Evolutionary conservation across 2,113 vertebrate genomes (phyloP).

Genomic region (Hemichromis elongatus): DNA sequence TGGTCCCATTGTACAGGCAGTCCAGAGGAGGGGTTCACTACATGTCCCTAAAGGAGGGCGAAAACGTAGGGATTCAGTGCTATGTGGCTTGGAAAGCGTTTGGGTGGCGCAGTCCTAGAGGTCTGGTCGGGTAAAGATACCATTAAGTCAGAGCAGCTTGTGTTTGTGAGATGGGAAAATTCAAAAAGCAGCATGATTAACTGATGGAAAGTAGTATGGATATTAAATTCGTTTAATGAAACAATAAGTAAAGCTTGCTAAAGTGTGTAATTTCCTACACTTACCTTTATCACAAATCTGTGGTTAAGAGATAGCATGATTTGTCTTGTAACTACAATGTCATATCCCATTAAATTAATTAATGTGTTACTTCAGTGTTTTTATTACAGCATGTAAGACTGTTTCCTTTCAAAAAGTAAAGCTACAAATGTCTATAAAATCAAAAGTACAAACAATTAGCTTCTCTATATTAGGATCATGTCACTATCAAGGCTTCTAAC

Average conservation of each 20-base stretch:
- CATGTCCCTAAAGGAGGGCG: too few species aligned
- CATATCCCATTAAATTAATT: not conserved
- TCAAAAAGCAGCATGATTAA: not conserved
- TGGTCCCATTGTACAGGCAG: not conserved
- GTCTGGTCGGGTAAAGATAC: not conserved
- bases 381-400: not conserved
- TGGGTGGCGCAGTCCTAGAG: fast-evolving
- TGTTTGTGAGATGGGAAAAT: not conserved
- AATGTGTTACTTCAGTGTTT: not conserved
- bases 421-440: not conserved
- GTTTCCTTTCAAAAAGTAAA: not conserved
- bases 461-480: not conserved
- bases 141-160: not conserved
- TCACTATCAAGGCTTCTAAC: not conserved
- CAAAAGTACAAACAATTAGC: not conserved
- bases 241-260: not conserved
- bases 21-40: not conserved
- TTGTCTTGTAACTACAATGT: not conserved
- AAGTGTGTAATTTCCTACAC: not conserved
- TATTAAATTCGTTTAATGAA: not conserved
- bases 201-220: not conserved
- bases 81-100: not conserved
- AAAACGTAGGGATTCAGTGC: not conserved
- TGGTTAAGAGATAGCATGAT: not conserved
- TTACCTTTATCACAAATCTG: not conserved